These are phyloP conservation scores for Trichosurus vulpecula DNA, from an alignment of 2,797 vertebrate species.

Conservation along the genomic window DNA sequence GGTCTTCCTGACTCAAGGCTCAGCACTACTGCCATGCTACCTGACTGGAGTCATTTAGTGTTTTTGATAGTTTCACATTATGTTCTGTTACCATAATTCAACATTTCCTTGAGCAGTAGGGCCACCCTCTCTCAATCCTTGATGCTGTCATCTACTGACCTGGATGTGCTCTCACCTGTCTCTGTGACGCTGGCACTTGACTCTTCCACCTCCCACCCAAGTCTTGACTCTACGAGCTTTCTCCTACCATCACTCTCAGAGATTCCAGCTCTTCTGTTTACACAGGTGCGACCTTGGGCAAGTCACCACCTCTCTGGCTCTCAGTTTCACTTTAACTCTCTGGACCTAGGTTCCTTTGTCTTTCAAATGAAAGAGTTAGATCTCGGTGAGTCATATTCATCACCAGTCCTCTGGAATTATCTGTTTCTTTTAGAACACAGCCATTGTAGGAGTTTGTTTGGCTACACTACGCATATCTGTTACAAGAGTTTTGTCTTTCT, in stretches of 20 bases:
- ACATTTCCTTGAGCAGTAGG: not conserved
- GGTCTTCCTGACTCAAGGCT: not conserved
- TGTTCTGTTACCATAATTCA: not conserved
- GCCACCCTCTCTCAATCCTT: not conserved
- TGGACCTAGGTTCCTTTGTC: not conserved
- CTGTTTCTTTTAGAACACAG: not conserved
- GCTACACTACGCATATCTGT: not conserved
- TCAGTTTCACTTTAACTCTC: not conserved
- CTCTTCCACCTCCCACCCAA: not conserved
- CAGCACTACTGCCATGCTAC: not conserved
- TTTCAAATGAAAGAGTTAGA: not conserved
- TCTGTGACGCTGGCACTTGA: not conserved
- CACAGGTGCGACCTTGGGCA: not conserved
- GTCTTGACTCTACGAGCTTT: not conserved
- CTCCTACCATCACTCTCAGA: not conserved
- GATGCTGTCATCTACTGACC: not conserved
- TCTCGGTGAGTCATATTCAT: no score
- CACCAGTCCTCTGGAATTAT: no score
- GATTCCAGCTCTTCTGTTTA: not conserved
- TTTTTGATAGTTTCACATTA: not conserved
- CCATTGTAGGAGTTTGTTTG: not conserved
- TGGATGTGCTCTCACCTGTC: not conserved
- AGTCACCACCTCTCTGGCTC: not conserved
- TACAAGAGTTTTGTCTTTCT: not conserved
- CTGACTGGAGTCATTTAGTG: not conserved